phyloP scores from a whole-genome alignment of 2,113 vertebrate species.

The Tupaia chinensis region DNA sequence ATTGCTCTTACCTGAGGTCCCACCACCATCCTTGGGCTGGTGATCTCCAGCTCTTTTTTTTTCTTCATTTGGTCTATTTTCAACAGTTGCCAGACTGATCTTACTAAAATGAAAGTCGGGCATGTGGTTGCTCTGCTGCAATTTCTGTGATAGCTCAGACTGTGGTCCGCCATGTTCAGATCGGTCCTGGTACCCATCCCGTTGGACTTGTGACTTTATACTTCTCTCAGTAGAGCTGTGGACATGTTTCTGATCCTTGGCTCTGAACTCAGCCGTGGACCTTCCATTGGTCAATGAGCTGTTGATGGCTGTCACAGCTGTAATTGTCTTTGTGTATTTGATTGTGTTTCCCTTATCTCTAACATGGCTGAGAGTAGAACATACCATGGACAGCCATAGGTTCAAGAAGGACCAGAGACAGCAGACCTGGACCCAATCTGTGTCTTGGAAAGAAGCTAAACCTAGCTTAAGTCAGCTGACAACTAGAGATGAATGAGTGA shows the following conservation, averaged over 20 bases:
- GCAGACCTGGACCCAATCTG: background rate
- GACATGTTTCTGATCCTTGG: background rate
- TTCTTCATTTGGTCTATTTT: background rate
- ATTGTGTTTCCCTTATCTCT: background rate
- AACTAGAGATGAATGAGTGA: background rate
- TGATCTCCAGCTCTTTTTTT: background rate
- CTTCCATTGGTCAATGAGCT: background rate
- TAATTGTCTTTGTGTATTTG: background rate
- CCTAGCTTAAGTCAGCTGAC: background rate
- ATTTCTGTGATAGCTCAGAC: background rate
- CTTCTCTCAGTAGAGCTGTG: background rate
- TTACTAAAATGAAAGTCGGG: background rate
- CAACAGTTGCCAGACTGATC: background rate
- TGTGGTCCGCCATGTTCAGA: background rate
- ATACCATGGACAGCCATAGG: fast-evolving
- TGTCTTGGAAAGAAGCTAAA: background rate
- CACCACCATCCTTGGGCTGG: background rate
- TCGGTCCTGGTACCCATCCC: too few relatives aligned
- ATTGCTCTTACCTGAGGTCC: background rate
- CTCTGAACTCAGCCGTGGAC: background rate
- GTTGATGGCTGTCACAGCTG: background rate
- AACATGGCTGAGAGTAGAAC: background rate
- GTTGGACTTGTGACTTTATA: background rate
- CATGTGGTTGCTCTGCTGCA: background rate
- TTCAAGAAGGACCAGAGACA: background rate